Percentiles rank a stretch among this genome's conserved stretches.
These are phyloP conservation scores for Cassiopea andromeda DNA, from an alignment of 30 jellyfish, hydroid and myxozoan genomes.

Conservation along the genomic window DNA sequence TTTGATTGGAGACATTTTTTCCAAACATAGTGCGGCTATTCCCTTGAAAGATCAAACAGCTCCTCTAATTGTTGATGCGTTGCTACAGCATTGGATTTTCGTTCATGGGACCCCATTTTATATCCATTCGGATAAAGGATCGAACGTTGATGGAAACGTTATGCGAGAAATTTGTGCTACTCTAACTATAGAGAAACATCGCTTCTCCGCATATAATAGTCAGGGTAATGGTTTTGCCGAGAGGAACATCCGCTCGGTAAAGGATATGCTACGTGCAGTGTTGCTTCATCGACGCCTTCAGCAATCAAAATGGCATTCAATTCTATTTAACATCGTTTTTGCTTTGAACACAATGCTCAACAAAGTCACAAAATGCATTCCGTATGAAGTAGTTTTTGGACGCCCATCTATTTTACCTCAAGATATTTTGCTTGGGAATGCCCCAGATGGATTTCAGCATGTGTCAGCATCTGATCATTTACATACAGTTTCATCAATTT, in stretches of 20 bases:
- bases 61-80: constrained; percentile 35
- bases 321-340: constrained; percentile 56
- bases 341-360: constrained; percentile 48
- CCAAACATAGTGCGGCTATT: constrained; percentile 35
- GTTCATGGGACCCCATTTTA: constrained; percentile 68
- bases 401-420: constrained; percentile 38
- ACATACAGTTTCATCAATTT: constrained; percentile 13
- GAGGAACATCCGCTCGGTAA: background rate
- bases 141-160: constrained; percentile 55
- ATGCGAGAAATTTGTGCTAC: constrained; percentile 60
- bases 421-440: constrained; percentile 26
- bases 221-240: constrained; percentile 43
- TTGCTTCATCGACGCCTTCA: constrained; percentile 68
- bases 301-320: constrained; percentile 62
- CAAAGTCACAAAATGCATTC: constrained; percentile 17
- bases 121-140: constrained; percentile 59
- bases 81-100: constrained; percentile 59
- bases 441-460: constrained; percentile 17
- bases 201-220: constrained; percentile 65
- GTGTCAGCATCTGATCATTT: constrained; percentile 33
- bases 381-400: constrained; percentile 47
- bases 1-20: constrained; percentile 11
- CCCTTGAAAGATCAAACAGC: constrained; percentile 57
- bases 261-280: constrained; percentile 72
- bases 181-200: constrained; percentile 43